Percentiles rank a stretch among this genome's conserved stretches.
phyloP scores from a whole-genome alignment of 2,113 vertebrate genomes.

The Azemiops feae region DNA sequence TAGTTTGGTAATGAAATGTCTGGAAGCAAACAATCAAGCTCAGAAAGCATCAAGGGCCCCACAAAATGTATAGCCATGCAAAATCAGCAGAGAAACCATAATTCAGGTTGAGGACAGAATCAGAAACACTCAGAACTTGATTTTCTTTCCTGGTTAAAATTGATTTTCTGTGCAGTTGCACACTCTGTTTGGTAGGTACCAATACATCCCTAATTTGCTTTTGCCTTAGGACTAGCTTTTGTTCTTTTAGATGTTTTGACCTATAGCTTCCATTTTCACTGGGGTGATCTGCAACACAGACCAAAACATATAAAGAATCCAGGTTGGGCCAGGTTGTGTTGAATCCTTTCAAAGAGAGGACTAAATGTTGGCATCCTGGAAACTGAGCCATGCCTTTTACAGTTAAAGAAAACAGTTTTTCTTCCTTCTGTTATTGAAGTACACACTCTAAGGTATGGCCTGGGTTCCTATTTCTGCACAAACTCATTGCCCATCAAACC shows the following conservation, averaged over 20 bases:
- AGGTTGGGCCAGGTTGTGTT: not conserved
- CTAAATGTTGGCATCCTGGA: not conserved
- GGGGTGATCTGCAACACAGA: not conserved
- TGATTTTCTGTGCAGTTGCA: not conserved
- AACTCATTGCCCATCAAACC: not conserved
- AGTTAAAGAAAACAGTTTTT: not conserved
- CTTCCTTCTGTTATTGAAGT: not conserved
- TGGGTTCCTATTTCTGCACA: slow-evolving; percentile 1
- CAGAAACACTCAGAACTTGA: not conserved
- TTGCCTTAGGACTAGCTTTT: not conserved
- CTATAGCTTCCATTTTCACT: not conserved
- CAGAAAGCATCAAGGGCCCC: not conserved
- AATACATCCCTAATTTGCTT: not conserved
- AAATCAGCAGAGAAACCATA: not conserved
- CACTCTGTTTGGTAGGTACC: not conserved
- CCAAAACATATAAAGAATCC: not conserved
- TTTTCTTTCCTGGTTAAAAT: not conserved
- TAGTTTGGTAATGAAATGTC: not conserved
- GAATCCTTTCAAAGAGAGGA: not conserved
- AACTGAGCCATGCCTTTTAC: not conserved
- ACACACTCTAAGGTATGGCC: not conserved
- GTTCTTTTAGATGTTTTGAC: not conserved
- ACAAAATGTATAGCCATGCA: not conserved
- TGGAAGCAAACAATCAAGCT: not conserved
- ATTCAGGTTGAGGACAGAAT: not conserved